phyloP scores from a whole-genome alignment of 2,888 invertebrate species.

The Brachylomia viminalis region DNA sequence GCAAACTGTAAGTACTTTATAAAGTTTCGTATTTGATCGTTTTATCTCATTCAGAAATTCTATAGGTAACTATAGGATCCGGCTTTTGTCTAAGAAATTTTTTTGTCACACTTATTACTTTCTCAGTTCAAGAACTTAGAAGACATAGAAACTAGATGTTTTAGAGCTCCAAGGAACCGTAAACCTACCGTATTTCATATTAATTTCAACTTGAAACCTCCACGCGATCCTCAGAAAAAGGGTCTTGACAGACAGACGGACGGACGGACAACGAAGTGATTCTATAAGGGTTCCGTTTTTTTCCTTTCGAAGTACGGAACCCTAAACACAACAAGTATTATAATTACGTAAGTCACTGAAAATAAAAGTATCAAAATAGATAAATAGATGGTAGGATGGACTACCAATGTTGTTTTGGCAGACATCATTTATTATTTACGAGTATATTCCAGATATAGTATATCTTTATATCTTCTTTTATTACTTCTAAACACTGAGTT shows the following conservation, averaged over 20 bases:
- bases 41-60: background rate
- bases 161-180: background rate
- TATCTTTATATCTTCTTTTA: slow-evolving; percentile 27
- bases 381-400: background rate
- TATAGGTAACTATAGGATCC: background rate
- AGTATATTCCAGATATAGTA: slow-evolving; percentile 19
- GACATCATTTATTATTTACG: slow-evolving; percentile 20
- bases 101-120: background rate
- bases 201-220: background rate
- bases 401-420: background rate
- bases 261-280: background rate
- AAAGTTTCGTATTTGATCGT: background rate
- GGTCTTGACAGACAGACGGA: background rate
- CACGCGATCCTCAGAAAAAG: background rate
- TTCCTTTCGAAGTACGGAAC: background rate
- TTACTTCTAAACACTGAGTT: slow-evolving; percentile 6
- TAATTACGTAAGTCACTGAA: background rate
- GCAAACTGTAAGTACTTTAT: slow-evolving; percentile 90
- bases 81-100: background rate
- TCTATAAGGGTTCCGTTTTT: background rate
- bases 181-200: background rate
- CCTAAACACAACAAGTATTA: background rate
- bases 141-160: background rate
- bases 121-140: background rate
- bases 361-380: background rate